phyloP scores from a whole-genome alignment of 2,888 invertebrate genomes.

The Monopis laevigella region DNA sequence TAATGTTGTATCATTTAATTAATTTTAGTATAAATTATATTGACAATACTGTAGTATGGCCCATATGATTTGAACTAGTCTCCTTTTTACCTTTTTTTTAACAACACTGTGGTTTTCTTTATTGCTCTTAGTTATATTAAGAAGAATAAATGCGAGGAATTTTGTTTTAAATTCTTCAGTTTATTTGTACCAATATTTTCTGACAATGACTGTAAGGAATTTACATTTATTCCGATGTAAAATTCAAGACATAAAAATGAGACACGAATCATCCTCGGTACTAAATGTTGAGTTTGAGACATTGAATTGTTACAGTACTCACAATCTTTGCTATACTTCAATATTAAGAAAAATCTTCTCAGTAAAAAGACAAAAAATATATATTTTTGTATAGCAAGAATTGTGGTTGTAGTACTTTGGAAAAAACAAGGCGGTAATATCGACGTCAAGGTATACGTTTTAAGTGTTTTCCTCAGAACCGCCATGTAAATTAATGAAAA shows the following conservation, averaged over 20 bases:
- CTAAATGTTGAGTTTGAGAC: slow-evolving; percentile 5
- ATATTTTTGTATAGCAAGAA: neutral
- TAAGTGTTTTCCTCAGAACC: slow-evolving; percentile 39
- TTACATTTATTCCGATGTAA: slow-evolving; percentile 7
- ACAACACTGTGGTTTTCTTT: too few species aligned
- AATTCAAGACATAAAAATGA: slow-evolving; percentile 8
- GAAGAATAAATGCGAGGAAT: too few species aligned
- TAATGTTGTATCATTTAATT: too few species aligned
- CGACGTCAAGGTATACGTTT: slow-evolving; percentile 30
- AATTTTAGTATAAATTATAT: too few species aligned
- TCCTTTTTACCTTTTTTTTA: too few species aligned
- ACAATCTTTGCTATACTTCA: neutral
- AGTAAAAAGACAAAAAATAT: neutral
- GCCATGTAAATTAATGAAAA: slow-evolving; percentile 53
- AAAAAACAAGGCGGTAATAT: slow-evolving; percentile 8
- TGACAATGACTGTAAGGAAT: too few species aligned
- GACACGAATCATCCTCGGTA: slow-evolving; percentile 2
- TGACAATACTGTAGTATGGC: too few species aligned
- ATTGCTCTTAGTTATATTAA: too few species aligned
- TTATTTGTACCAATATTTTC: too few species aligned
- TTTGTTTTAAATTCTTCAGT: too few species aligned
- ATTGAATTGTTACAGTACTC: slow-evolving; percentile 1
- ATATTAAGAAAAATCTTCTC: neutral
- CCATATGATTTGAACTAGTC: too few species aligned
- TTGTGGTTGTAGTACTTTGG: slow-evolving; percentile 3